These are phyloP conservation scores for Euura saliciscinereae DNA, from an alignment of 1,140 invertebrate species.

Conservation along the genomic window DNA sequence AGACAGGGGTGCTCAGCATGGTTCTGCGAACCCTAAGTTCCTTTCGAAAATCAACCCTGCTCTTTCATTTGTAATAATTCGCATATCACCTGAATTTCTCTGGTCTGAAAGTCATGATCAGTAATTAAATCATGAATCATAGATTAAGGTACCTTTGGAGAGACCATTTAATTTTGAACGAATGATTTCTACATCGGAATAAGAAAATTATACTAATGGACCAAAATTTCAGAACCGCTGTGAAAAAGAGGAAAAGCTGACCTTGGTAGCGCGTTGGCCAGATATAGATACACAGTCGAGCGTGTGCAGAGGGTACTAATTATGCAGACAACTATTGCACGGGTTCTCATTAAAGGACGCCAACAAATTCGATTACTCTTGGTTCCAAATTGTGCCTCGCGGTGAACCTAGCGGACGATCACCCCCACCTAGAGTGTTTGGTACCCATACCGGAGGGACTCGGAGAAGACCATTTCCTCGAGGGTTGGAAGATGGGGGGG, in stretches of 20 bases:
- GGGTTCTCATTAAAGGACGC: slow-evolving; percentile 58
- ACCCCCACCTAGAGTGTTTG: slow-evolving; percentile 24
- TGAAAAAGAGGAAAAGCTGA: slow-evolving; percentile 11
- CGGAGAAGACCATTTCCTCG: slow-evolving; percentile 47
- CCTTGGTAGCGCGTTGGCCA: slow-evolving; percentile 20
- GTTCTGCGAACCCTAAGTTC: neutral
- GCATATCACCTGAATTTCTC: too few species aligned
- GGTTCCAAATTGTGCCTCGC: slow-evolving; percentile 53
- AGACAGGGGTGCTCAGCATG: slow-evolving; percentile 39
- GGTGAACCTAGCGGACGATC: slow-evolving; percentile 42
- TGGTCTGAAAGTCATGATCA: too few species aligned
- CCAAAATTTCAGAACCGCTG: slow-evolving; percentile 6
- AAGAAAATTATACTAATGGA: neutral
- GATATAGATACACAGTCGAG: neutral
- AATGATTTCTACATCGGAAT: too few species aligned
- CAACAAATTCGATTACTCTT: slow-evolving; percentile 61
- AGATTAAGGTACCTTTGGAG: too few species aligned
- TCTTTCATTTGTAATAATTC: too few species aligned
- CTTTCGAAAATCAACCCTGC: slow-evolving; percentile 23
- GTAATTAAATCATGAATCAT: too few species aligned
- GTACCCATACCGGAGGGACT: slow-evolving; percentile 31
- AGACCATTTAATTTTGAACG: too few species aligned
- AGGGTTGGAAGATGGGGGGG: slow-evolving; percentile 41
- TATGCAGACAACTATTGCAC: slow-evolving; percentile 58
- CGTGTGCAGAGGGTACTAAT: slow-evolving; percentile 45